phyloP scores from a whole-genome alignment of 1,140 invertebrate species.

The Camponotus pennsylvanicus region DNA sequence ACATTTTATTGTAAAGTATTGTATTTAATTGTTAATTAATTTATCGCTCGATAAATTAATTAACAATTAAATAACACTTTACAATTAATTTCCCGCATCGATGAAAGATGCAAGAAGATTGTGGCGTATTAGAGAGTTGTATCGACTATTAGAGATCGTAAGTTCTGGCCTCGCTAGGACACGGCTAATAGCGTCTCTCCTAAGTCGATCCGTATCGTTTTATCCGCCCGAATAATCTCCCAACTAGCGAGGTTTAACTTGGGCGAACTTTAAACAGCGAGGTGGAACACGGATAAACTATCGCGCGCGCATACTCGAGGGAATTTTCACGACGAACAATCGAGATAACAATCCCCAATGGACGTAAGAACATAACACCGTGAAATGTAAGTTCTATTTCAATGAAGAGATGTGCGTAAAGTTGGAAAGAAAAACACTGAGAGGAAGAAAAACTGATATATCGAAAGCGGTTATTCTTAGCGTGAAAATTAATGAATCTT shows the following conservation, averaged over 20 bases:
- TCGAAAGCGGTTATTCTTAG: not conserved
- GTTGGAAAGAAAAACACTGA: not conserved
- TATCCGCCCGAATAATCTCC: slow-evolving; percentile 47
- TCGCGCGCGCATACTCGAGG: not conserved
- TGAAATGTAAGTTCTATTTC: slow-evolving; percentile 4
- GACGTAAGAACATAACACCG: slow-evolving; percentile 17
- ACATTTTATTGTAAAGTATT: not conserved
- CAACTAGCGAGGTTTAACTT: slow-evolving; percentile 53
- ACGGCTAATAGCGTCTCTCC: slow-evolving; percentile 27
- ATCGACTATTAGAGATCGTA: slow-evolving; percentile 33
- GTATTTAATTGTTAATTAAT: not conserved
- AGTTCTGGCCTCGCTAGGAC: slow-evolving; percentile 20
- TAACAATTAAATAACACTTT: too few species aligned
- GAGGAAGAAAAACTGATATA: not conserved
- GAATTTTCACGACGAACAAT: slow-evolving; percentile 37
- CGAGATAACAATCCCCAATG: slow-evolving; percentile 11
- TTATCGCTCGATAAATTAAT: not conserved
- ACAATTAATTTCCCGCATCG: not conserved
- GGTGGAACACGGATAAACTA: slow-evolving; percentile 47
- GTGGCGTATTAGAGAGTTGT: too few species aligned
- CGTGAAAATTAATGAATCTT: not conserved
- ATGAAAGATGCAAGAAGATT: not conserved
- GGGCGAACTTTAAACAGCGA: slow-evolving; percentile 52
- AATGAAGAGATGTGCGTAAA: not conserved
- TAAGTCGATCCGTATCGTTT: slow-evolving; percentile 26